Evolutionary conservation across 1,140 invertebrate genomes (phyloP).

Genomic region (Brachionus paranguensis): DNA sequence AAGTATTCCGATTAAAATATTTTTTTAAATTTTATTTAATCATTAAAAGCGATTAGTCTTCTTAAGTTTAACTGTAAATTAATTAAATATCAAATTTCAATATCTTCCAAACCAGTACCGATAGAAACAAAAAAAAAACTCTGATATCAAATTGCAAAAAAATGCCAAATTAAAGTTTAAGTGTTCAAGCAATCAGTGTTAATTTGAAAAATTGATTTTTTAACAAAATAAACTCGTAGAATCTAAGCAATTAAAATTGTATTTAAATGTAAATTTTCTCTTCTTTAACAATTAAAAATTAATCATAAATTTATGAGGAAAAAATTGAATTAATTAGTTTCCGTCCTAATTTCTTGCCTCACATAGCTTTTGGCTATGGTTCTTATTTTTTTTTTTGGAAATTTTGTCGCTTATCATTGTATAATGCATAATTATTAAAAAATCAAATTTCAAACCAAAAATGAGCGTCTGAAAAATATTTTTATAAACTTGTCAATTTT

Average conservation of each 20-base stretch:
- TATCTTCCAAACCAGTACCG: background rate
- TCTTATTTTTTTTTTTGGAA: background rate
- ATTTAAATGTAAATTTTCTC: background rate
- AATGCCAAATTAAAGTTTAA: background rate
- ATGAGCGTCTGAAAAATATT: background rate
- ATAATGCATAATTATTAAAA: background rate
- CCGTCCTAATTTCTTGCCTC: background rate
- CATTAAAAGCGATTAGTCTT: no score
- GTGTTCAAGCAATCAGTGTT: background rate
- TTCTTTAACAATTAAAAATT: background rate
- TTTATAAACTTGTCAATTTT: background rate
- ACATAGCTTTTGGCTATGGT: background rate
- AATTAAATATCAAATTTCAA: background rate
- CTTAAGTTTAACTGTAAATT: background rate
- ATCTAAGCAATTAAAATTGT: background rate
- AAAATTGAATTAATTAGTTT: background rate
- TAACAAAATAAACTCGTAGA: background rate
- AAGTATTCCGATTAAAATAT: no score
- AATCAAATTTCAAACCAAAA: background rate
- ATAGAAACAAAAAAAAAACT: background rate
- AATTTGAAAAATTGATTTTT: background rate
- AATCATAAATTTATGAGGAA: background rate
- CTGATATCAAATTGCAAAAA: background rate
- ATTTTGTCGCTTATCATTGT: background rate
- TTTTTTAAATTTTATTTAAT: no score